phyloP scores from a whole-genome alignment of 2,888 invertebrate genomes.

The Oligia latruncula region DNA sequence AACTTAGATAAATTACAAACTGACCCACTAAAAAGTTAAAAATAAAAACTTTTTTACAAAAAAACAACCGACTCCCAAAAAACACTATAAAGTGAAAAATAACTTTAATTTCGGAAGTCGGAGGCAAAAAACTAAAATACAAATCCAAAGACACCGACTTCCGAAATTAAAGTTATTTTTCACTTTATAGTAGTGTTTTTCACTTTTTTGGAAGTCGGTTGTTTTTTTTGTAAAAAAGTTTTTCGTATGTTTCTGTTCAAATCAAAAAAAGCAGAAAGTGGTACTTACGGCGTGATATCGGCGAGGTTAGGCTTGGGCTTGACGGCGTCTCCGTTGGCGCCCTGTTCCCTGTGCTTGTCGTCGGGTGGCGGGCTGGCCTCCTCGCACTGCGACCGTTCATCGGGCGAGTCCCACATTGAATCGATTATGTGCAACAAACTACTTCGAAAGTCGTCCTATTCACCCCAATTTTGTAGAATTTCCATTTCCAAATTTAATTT shows the following conservation, averaged over 20 bases:
- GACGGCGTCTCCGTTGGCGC: slow-evolving; percentile 83
- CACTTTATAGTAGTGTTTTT: too few relatives aligned
- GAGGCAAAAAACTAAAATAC: too few relatives aligned
- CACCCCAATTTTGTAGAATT: slow-evolving; percentile 77
- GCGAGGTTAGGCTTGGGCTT: slow-evolving; percentile 89
- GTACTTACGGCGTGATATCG: slow-evolving; percentile 91
- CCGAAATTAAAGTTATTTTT: too few relatives aligned
- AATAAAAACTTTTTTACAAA: too few relatives aligned
- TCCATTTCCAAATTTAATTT: slow-evolving; percentile 77
- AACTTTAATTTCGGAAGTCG: too few relatives aligned
- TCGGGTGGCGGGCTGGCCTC: slow-evolving; percentile 80
- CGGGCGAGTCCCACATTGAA: slow-evolving; percentile 91
- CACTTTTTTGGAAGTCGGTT: too few relatives aligned
- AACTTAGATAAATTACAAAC: too few relatives aligned
- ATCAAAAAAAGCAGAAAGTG: neutral
- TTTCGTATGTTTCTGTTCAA: neutral
- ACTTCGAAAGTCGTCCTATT: slow-evolving; percentile 90
- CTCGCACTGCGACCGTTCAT: slow-evolving; percentile 90
- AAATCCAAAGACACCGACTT: too few relatives aligned
- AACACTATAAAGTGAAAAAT: too few relatives aligned
- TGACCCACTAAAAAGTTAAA: too few relatives aligned
- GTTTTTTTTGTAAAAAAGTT: too few relatives aligned
- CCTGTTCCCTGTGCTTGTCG: slow-evolving; percentile 81
- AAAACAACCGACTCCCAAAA: too few relatives aligned
- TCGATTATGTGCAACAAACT: slow-evolving; percentile 91